Conservation (phyloP, 2,797 vertebrate species). For the Scleropages formosus region DNA sequence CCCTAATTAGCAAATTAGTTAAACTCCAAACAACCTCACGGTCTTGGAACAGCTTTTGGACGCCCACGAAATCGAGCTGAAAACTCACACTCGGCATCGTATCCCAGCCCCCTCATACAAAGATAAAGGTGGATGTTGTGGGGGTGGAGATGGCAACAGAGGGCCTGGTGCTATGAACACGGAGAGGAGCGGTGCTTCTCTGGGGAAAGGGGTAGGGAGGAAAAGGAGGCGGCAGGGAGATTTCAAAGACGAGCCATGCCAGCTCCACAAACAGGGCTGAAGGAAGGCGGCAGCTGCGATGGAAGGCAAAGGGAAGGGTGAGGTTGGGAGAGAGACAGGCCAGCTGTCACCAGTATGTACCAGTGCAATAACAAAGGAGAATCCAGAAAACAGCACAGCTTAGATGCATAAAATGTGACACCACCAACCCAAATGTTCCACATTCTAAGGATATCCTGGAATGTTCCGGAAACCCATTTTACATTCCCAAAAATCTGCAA, state of each 20-base stretch:
- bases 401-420: neutral
- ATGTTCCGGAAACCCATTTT: neutral
- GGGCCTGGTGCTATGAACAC: slow-evolving; percentile 12
- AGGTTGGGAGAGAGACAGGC: neutral
- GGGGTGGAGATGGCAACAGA: neutral
- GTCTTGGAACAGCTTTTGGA: neutral
- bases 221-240: neutral
- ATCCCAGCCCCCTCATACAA: neutral
- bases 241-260: slow-evolving; percentile 25
- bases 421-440: neutral
- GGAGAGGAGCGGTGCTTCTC: slow-evolving; percentile 1
- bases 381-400: neutral
- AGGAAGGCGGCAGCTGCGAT: slow-evolving; percentile 22
- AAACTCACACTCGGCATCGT: neutral
- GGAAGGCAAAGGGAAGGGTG: neutral
- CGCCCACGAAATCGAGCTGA: neutral
- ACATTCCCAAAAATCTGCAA: neutral
- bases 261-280: slow-evolving; percentile 3
- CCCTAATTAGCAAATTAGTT: slow-evolving; percentile 7
- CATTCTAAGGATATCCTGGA: slow-evolving; percentile 7
- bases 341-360: slow-evolving; percentile 10
- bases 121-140: neutral
- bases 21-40: slow-evolving; percentile 21
- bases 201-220: neutral
- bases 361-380: slow-evolving; percentile 8